Evolutionary conservation across 2,888 invertebrate genomes (phyloP).

Genomic region (Synergus itoensis): DNA sequence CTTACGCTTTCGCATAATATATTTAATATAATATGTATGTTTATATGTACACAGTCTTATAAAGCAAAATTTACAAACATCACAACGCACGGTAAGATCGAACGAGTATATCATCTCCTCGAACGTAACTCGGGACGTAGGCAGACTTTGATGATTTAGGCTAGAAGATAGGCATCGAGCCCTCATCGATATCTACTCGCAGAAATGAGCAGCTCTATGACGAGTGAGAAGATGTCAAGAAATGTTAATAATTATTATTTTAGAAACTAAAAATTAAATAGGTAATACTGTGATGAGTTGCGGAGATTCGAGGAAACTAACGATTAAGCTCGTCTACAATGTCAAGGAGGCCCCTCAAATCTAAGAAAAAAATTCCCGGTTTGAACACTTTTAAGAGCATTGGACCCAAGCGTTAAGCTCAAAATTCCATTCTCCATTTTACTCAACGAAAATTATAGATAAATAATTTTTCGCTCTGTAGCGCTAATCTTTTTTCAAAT

Average conservation of each 20-base stretch:
- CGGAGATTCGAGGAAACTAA: conserved; percentile 22
- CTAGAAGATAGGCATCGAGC: conserved; percentile 55
- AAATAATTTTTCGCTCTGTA: too few species aligned
- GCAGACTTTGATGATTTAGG: conserved; percentile 51
- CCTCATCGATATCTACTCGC: conserved; percentile 47
- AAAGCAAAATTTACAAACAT: conserved; percentile 78
- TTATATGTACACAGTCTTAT: conserved; percentile 79
- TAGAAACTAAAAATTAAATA: conserved; percentile 38
- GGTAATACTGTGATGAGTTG: conserved; percentile 37
- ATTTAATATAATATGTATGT: conserved; percentile 67
- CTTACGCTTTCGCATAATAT: conserved; percentile 69
- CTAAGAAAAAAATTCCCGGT: too few species aligned
- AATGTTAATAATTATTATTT: conserved; percentile 28
- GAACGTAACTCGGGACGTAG: conserved; percentile 55
- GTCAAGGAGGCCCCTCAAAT: not conserved
- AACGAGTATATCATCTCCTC: conserved; percentile 66
- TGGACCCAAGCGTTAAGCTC: too few species aligned
- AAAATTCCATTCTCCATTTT: too few species aligned
- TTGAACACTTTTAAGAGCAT: too few species aligned
- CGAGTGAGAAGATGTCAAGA: conserved; percentile 18
- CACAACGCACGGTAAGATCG: conserved; percentile 72
- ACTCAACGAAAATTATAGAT: too few species aligned
- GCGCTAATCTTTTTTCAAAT: too few species aligned
- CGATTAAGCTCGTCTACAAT: not conserved
- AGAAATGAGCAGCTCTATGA: conserved; percentile 20